Conservation (phyloP, 2,797 vertebrate genomes). For the Tympanoctomys barrerae region DNA sequence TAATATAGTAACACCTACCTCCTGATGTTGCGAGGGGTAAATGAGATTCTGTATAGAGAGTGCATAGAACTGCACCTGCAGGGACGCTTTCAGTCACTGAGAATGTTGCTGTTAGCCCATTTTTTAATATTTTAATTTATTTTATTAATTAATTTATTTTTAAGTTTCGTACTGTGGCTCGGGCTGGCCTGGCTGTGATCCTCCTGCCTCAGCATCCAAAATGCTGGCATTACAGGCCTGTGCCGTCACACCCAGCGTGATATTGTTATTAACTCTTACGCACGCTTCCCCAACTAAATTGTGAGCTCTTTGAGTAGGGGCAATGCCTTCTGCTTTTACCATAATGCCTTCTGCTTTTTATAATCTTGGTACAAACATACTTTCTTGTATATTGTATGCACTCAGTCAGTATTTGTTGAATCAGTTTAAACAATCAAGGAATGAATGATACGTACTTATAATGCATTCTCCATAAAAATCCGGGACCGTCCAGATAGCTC, state of each 20-base stretch:
- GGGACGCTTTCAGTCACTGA: slow-evolving; percentile 7
- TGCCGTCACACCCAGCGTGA: not conserved
- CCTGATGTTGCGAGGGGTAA: not conserved
- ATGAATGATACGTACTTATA: not conserved
- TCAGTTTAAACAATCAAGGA: not conserved
- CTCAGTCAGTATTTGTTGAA: slow-evolving; percentile 13
- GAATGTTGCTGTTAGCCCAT: not conserved
- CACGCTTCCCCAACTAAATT: not conserved
- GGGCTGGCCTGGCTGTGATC: not conserved
- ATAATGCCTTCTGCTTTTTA: not conserved
- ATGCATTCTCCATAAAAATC: not conserved
- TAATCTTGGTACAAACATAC: not conserved
- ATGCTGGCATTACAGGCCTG: not conserved
- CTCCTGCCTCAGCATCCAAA: not conserved
- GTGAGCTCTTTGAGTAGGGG: not conserved
- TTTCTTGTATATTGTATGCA: not conserved
- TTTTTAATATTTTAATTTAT: too few relatives aligned
- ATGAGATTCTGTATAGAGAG: not conserved
- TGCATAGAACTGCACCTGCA: not conserved
- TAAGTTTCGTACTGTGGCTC: not conserved
- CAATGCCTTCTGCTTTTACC: not conserved
- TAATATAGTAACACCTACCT: not conserved
- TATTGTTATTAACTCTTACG: not conserved
- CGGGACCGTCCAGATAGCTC: too few relatives aligned
- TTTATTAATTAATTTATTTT: not conserved